Conservation (phyloP, 2,888 invertebrate genomes). For the Tupiocoris notatus region DNA sequence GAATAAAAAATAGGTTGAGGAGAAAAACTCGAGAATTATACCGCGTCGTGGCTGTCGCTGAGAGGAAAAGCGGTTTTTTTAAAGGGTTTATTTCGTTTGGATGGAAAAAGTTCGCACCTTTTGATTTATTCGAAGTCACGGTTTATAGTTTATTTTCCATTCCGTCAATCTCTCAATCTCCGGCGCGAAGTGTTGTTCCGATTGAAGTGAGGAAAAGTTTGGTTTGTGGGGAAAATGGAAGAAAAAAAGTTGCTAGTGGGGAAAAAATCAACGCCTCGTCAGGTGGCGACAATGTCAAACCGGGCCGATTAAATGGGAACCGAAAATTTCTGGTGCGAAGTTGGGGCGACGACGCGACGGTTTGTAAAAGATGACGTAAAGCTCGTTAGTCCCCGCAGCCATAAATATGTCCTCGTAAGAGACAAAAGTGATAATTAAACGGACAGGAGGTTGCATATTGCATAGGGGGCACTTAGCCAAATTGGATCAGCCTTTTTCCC, state of each 20-base stretch:
- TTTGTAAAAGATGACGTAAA: slow-evolving; percentile 10
- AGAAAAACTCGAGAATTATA: neutral
- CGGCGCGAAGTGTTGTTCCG: neutral
- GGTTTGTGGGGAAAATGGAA: slow-evolving; percentile 10
- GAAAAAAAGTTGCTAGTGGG: neutral
- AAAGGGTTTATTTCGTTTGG: neutral
- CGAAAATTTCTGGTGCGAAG: neutral
- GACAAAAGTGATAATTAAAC: slow-evolving; percentile 45
- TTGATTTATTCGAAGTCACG: slow-evolving; percentile 29
- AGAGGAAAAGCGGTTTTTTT: neutral
- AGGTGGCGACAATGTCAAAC: neutral
- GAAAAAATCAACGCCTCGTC: neutral
- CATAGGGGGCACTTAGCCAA: neutral
- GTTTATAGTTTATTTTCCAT: slow-evolving; percentile 16
- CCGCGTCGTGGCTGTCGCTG: neutral
- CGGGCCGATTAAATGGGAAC: neutral
- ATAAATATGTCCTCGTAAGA: slow-evolving; percentile 40
- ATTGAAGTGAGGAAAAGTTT: neutral
- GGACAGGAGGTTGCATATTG: slow-evolving; percentile 39
- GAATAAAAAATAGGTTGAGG: too few species aligned
- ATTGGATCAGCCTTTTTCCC: neutral
- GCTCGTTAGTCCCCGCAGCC: neutral
- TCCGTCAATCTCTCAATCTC: slow-evolving; percentile 12
- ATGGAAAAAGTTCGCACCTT: neutral
- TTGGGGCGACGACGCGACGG: neutral